These are phyloP conservation scores for Varanus salvator DNA, from an alignment of 2,113 vertebrate species.

Conservation along the genomic window DNA sequence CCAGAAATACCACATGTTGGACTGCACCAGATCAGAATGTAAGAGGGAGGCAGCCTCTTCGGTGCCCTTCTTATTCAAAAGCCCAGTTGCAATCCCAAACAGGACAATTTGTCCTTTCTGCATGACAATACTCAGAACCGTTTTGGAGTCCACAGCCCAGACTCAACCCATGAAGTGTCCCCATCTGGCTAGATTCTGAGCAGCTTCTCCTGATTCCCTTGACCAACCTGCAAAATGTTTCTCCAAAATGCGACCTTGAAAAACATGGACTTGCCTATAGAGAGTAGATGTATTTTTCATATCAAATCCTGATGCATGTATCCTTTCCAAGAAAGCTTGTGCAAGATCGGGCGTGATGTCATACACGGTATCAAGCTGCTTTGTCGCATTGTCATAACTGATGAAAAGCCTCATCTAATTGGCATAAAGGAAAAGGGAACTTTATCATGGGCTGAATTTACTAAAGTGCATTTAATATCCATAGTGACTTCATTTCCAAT, in stretches of 20 bases:
- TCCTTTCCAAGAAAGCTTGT: constrained; percentile 79
- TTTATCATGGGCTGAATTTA: background rate
- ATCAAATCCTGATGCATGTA: constrained; percentile 79
- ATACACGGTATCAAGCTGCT: constrained; percentile 83
- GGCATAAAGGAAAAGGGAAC: constrained; percentile 21
- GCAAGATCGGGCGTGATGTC: constrained; percentile 79
- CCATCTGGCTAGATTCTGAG: too few species aligned
- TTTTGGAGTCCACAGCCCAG: too few species aligned
- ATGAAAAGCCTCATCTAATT: constrained; percentile 81
- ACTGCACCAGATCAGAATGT: background rate
- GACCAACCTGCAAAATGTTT: background rate
- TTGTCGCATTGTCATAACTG: constrained; percentile 86
- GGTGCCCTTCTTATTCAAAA: background rate
- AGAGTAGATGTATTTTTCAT: constrained; percentile 81
- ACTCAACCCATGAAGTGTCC: too few species aligned
- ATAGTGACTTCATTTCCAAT: background rate
- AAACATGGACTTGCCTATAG: constrained; percentile 76
- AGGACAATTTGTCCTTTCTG: background rate
- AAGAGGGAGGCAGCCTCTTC: background rate
- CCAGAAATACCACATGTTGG: background rate
- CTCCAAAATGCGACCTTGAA: background rate
- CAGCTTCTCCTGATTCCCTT: background rate
- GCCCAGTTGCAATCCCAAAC: background rate
- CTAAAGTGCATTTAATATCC: background rate
- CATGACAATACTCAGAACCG: background rate